phyloP scores from a whole-genome alignment of 2,888 invertebrate genomes.

The Pollenia labialis region DNA sequence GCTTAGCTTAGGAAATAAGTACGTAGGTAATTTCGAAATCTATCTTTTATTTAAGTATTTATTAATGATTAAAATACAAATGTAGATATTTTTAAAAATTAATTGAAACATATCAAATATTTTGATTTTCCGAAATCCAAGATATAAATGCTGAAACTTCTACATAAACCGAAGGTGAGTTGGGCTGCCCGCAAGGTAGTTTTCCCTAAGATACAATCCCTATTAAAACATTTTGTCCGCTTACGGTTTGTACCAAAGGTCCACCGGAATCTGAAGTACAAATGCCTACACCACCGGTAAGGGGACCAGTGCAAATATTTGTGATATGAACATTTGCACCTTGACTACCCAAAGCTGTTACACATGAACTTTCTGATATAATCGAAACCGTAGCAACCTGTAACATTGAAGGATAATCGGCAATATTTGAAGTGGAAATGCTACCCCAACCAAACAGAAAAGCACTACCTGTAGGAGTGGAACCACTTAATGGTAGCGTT shows the following conservation, averaged over 20 bases:
- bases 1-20: too few relatives aligned
- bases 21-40: too few relatives aligned
- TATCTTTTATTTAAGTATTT: too few relatives aligned
- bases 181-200: conserved; percentile 83
- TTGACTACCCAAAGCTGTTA: conserved; percentile 77
- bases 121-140: conserved; percentile 81
- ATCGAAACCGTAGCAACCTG: conserved; percentile 81
- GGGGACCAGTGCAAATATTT: conserved; percentile 81
- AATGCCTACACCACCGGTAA: conserved; percentile 79
- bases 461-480: conserved; percentile 77
- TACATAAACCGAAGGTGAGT: conserved; percentile 84
- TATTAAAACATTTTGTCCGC: conserved; percentile 77
- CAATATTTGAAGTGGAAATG: conserved; percentile 78
- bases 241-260: conserved; percentile 77
- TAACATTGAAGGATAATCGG: conserved; percentile 75
- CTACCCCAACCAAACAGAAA: conserved; percentile 82
- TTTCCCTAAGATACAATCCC: conserved; percentile 85
- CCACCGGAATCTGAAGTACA: conserved; percentile 82
- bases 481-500: conserved; percentile 76
- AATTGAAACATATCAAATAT: neutral
- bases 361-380: conserved; percentile 77
- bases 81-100: too few relatives aligned
- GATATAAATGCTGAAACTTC: conserved; percentile 83
- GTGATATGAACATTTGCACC: conserved; percentile 78
- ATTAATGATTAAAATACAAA: too few relatives aligned